Conservation (phyloP, 2,113 vertebrate genomes). For the Typhlomys cinereus region DNA sequence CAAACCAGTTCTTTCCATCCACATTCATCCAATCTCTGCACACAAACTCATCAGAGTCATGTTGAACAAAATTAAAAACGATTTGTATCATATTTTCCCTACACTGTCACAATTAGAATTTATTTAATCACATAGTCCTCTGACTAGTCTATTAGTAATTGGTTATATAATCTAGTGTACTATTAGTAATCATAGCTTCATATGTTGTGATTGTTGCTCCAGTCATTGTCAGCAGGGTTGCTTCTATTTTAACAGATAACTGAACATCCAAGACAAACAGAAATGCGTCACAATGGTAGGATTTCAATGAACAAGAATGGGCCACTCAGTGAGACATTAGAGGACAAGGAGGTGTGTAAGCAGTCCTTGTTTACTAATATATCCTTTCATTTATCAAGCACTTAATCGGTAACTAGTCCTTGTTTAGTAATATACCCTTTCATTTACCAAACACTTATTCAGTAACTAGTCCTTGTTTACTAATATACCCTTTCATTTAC, state of each 20-base stretch:
- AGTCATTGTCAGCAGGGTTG: background rate
- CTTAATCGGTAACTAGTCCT: background rate
- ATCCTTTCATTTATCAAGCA: too few relatives aligned
- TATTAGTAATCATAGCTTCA: background rate
- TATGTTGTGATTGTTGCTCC: background rate
- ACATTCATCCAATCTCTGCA: too few relatives aligned
- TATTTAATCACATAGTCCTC: constrained; percentile 20
- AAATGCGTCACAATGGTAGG: background rate
- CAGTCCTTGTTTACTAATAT: background rate
- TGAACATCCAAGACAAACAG: background rate
- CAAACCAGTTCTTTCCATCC: background rate
- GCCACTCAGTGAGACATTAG: background rate
- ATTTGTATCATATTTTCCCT: background rate
- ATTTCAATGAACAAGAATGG: constrained; percentile 13
- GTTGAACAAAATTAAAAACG: background rate
- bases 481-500: background rate
- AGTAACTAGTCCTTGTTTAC: background rate
- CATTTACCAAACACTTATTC: background rate
- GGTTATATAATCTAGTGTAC: too few relatives aligned
- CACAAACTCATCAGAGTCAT: background rate
- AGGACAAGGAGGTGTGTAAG: constrained; percentile 11
- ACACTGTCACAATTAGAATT: background rate
- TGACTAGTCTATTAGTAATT: background rate
- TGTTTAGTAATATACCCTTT: background rate
- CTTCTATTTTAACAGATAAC: background rate